phyloP scores from a whole-genome alignment of 2,888 invertebrate species.

The Cyrtodaria siliqua region DNA sequence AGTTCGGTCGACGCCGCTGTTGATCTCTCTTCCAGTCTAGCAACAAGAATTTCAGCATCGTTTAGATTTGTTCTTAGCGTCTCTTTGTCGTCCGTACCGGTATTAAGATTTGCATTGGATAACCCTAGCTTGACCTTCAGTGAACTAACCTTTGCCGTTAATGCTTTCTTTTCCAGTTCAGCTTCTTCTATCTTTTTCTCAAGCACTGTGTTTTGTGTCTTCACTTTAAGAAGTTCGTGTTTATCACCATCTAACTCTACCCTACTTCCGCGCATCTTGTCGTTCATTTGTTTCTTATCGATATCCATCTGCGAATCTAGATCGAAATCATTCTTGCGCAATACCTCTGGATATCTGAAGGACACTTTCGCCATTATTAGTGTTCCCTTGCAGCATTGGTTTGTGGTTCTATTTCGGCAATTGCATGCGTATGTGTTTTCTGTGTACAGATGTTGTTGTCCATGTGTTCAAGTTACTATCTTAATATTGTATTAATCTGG shows the following conservation, averaged over 20 bases:
- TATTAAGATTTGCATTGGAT: slow-evolving; percentile 49
- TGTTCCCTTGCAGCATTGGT: too few species aligned
- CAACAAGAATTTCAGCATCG: slow-evolving; percentile 53
- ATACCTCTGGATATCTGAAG: slow-evolving; percentile 7
- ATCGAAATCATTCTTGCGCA: too few species aligned
- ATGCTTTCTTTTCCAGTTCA: slow-evolving; percentile 41
- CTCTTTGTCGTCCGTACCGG: slow-evolving; percentile 57
- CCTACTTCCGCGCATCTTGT: slow-evolving; percentile 21
- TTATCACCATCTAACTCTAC: slow-evolving; percentile 39
- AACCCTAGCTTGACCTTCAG: slow-evolving; percentile 55
- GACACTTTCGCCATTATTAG: too few species aligned
- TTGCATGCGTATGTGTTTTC: too few species aligned
- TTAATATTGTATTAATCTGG: too few species aligned
- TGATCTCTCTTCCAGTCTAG: slow-evolving; percentile 52
- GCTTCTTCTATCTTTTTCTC: slow-evolving; percentile 48
- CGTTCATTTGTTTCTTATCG: slow-evolving; percentile 19
- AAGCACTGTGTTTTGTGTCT: slow-evolving; percentile 31
- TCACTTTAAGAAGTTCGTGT: slow-evolving; percentile 39
- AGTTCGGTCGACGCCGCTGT: slow-evolving; percentile 41
- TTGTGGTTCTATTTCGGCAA: too few species aligned
- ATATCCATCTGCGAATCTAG: not conserved
- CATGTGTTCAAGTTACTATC: too few species aligned
- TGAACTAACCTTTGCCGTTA: slow-evolving; percentile 44
- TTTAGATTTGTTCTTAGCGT: slow-evolving; percentile 36
- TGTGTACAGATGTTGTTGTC: too few species aligned